Evolutionary conservation across 2,113 vertebrate species (phyloP).

Genomic region (Acanthochromis polyacanthus): DNA sequence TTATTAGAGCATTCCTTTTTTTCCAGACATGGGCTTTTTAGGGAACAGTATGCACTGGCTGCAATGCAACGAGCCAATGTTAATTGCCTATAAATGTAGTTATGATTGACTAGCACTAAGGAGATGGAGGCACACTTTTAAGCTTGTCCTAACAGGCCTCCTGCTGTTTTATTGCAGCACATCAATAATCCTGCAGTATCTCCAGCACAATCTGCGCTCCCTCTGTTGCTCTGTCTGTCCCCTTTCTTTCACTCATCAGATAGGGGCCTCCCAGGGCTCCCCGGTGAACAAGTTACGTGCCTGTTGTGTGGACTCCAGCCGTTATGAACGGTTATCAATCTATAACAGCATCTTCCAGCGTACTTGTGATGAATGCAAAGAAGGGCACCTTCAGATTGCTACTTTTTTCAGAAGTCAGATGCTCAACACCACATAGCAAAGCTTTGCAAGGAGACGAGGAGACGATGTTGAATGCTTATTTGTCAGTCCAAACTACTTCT

Average conservation of each 20-base stretch:
- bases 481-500: conserved; percentile 31
- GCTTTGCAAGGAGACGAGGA: conserved; percentile 18
- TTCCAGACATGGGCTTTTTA: background rate
- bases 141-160: conserved; percentile 54
- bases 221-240: conserved; percentile 49
- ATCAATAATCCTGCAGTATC: conserved; percentile 66
- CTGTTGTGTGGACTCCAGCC: conserved; percentile 29
- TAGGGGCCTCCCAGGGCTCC: conserved; percentile 45
- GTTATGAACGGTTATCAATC: conserved; percentile 63
- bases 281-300: conserved; percentile 15
- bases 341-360: conserved; percentile 3
- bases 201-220: conserved; percentile 48
- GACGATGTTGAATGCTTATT: conserved; percentile 22
- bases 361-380: conserved; percentile 48
- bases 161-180: conserved; percentile 59
- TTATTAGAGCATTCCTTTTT: conserved; percentile 11
- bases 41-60: background rate
- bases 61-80: conserved; percentile 15
- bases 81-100: conserved; percentile 51
- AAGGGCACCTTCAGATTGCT: conserved; percentile 24
- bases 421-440: conserved; percentile 33
- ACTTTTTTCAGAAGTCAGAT: conserved; percentile 19
- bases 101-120: conserved; percentile 51
- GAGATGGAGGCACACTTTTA: conserved; percentile 46
- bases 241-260: conserved; percentile 57